Evolutionary conservation across 2,113 vertebrate genomes (phyloP), one percentile per base, ranked within the genome.

Genomic region (Clupea harengus): DNA sequence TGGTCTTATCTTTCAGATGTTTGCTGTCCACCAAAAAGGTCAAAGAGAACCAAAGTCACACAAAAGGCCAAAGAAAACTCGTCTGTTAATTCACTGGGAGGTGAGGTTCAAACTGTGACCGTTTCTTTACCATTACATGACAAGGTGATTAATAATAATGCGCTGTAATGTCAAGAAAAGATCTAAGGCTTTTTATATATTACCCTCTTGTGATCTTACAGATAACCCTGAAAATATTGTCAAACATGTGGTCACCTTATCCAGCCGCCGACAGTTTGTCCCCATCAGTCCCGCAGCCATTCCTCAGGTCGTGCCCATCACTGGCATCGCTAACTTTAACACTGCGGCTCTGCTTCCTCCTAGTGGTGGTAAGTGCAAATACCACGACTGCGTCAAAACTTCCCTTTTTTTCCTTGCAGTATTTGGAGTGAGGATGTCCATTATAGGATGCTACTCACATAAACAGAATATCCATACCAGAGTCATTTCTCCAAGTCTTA

Each of bases 221-320:
- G 72, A 39, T 18, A 78, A 39, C 17, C 2, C 72, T 78, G 28
- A 78, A 15, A 18, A 1, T 15, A 13, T 78, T 4, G 72, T 78
- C 72, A 32, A 11, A 32, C 72, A 39, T 17, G 72, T 78, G 72
- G 72, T 60, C 87, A 60, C 13, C 44, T 87, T 13, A 82, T 92
- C 78, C 89, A 84, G 64, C 80, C 81, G 0, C 28, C 86, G 64
- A 81, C 50, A 4, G n/a, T 90, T 44, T 86, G 83, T 81, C 89
- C 87, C 20, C n/a, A 72, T 85, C 84, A 90, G 0, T 82, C 13
- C 86, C 44, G 11, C 81, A 17, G 72, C 54, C 25, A 28, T 90
- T 5, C 39, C 39, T 39, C 39, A 39, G 39, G 39, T 39, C 2
- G 6, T 89, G 2, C 84, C 90, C 25, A n/a, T 89, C 13, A 17